Conservation (phyloP, 2,888 invertebrate species). For the Phoenoteleia sp. region DNA sequence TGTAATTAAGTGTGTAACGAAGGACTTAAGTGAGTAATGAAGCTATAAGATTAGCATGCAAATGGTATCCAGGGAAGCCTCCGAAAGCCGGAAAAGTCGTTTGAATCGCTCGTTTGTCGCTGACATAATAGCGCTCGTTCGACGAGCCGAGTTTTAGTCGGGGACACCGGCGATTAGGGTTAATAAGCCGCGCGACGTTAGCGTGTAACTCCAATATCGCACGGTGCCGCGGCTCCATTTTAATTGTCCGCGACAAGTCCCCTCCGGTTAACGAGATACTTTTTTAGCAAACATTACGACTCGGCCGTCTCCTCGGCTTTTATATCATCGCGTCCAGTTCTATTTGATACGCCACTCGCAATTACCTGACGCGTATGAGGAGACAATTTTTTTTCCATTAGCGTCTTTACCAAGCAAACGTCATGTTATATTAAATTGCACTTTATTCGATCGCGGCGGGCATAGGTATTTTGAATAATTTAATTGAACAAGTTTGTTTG, state of each 20-base stretch:
- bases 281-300: constrained; percentile 35
- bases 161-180: constrained; percentile 44
- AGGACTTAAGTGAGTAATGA: constrained; percentile 70
- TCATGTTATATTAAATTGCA: constrained; percentile 30
- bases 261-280: constrained; percentile 39
- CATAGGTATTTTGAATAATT: no score
- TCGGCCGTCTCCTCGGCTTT: background rate
- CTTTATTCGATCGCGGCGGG: constrained; percentile 13
- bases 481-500: no score
- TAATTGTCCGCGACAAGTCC: constrained; percentile 48
- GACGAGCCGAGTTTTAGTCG: constrained; percentile 45
- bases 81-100: constrained; percentile 69
- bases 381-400: constrained; percentile 8
- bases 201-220: constrained; percentile 33
- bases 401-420: no score
- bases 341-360: constrained; percentile 34
- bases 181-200: constrained; percentile 57
- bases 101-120: constrained; percentile 62
- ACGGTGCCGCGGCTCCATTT: constrained; percentile 22
- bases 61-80: constrained; percentile 60
- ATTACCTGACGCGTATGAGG: constrained; percentile 21
- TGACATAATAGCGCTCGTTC: constrained; percentile 55
- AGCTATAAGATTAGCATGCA: constrained; percentile 71
- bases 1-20: constrained; percentile 70
- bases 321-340: constrained; percentile 29